phyloP scores from a whole-genome alignment of 2,888 invertebrate species.

The Cephus sareptanus region DNA sequence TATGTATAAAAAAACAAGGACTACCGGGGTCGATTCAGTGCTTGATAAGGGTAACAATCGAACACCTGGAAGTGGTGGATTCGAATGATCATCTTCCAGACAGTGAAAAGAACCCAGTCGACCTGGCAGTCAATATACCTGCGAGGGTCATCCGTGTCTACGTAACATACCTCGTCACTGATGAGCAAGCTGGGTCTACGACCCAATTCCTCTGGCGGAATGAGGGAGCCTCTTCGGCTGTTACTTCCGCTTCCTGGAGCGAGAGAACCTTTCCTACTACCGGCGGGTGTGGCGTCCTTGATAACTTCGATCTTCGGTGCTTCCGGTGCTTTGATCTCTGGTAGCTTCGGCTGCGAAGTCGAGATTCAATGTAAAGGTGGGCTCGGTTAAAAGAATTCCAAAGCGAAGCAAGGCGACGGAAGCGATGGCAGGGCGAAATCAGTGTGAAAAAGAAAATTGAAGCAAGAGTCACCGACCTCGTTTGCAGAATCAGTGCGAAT shows the following conservation, averaged over 20 bases:
- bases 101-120: neutral
- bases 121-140: slow-evolving; percentile 4
- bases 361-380: slow-evolving; percentile 3
- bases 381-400: neutral
- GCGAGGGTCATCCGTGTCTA: slow-evolving; percentile 1
- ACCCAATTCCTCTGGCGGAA: slow-evolving; percentile 88
- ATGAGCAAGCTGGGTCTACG: slow-evolving; percentile 91
- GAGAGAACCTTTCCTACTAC: slow-evolving; percentile 80
- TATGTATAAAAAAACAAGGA: neutral
- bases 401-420: neutral
- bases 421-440: neutral
- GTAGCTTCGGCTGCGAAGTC: slow-evolving; percentile 65
- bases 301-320: slow-evolving; percentile 90
- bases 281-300: slow-evolving; percentile 80
- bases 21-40: neutral
- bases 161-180: slow-evolving; percentile 88
- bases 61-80: neutral
- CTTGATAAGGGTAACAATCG: neutral
- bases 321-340: slow-evolving; percentile 72
- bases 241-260: slow-evolving; percentile 74
- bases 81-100: neutral
- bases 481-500: neutral
- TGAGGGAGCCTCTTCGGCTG: slow-evolving; percentile 85
- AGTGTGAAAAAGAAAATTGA: neutral
- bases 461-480: neutral